Conservation (phyloP, 2,797 vertebrate species). For the Poecilia gillii region DNA sequence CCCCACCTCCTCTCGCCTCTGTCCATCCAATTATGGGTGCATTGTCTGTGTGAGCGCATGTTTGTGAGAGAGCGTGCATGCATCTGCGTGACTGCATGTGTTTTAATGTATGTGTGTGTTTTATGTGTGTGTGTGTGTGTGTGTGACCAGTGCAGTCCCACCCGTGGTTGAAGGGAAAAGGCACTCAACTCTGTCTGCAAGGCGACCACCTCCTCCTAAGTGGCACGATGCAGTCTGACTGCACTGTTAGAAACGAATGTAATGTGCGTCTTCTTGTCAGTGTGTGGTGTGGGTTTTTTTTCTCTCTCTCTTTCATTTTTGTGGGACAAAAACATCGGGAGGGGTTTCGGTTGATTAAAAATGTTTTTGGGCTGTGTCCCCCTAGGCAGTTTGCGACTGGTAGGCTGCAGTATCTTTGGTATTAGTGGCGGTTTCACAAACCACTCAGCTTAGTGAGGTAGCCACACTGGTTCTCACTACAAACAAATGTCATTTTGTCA, state of each 20-base stretch:
- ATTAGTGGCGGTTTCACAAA: constrained; percentile 96
- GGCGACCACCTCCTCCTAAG: constrained; percentile 78
- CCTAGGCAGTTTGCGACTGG: constrained; percentile 88
- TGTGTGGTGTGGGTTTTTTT: constrained; percentile 6
- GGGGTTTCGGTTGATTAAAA: constrained; percentile 41
- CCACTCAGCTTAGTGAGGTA: constrained; percentile 99
- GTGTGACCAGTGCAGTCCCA: constrained; percentile 85
- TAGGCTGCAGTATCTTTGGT: constrained; percentile 98
- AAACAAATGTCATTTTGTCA: constrained; percentile 88
- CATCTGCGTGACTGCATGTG: constrained; percentile 44
- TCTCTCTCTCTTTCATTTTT: not conserved
- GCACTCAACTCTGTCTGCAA: constrained; percentile 92
- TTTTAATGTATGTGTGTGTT: constrained; percentile 38
- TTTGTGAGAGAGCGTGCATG: constrained; percentile 46
- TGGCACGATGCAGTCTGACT: constrained; percentile 82
- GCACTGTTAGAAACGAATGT: constrained; percentile 64
- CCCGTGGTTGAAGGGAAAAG: constrained; percentile 98
- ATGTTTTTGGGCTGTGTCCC: constrained; percentile 53
- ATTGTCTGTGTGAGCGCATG: constrained; percentile 56
- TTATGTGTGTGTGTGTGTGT: constrained; percentile 36
- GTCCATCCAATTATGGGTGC: constrained; percentile 76
- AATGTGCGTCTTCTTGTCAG: constrained; percentile 10
- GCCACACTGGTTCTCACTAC: constrained; percentile 96
- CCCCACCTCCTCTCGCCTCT: constrained; percentile 26
- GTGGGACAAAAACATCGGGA: constrained; percentile 32